Conservation (phyloP, 2,797 vertebrate genomes). For the Trematomus bernacchii region DNA sequence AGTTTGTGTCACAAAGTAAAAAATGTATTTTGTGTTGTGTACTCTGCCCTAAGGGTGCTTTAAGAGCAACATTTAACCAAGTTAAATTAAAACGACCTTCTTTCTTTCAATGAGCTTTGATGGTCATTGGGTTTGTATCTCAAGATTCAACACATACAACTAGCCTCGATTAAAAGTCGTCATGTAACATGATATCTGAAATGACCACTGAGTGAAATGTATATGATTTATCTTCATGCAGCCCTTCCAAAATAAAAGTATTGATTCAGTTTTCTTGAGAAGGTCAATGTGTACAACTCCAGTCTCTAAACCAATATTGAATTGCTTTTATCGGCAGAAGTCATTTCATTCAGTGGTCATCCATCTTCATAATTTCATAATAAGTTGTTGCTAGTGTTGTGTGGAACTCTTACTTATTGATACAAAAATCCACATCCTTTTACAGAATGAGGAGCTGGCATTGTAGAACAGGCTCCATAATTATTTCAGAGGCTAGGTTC, state of each 20-base stretch:
- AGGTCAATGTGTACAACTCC: slow-evolving; percentile 19
- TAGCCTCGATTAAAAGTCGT: slow-evolving; percentile 29
- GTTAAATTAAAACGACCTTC: not conserved
- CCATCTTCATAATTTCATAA: slow-evolving; percentile 37
- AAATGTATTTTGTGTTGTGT: slow-evolving; percentile 11
- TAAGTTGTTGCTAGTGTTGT: slow-evolving; percentile 18
- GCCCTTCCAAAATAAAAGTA: not conserved
- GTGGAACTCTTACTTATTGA: slow-evolving; percentile 28
- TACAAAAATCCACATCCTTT: slow-evolving; percentile 15
- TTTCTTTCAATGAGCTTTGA: not conserved
- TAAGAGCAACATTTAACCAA: not conserved
- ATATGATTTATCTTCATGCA: not conserved
- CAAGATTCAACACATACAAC: not conserved
- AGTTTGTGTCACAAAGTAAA: no score
- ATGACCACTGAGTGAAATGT: slow-evolving; percentile 20
- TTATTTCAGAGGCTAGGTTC: slow-evolving; percentile 36
- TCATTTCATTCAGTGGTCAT: slow-evolving; percentile 1
- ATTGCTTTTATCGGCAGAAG: not conserved
- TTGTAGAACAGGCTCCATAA: slow-evolving; percentile 43
- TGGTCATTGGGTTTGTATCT: slow-evolving; percentile 4
- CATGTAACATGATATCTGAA: not conserved
- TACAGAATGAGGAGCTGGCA: not conserved
- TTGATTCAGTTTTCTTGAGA: slow-evolving; percentile 13
- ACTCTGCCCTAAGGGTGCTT: not conserved
- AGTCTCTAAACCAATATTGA: not conserved